phyloP scores from a whole-genome alignment of 2,797 vertebrate genomes.

The Hirundo rustica region DNA sequence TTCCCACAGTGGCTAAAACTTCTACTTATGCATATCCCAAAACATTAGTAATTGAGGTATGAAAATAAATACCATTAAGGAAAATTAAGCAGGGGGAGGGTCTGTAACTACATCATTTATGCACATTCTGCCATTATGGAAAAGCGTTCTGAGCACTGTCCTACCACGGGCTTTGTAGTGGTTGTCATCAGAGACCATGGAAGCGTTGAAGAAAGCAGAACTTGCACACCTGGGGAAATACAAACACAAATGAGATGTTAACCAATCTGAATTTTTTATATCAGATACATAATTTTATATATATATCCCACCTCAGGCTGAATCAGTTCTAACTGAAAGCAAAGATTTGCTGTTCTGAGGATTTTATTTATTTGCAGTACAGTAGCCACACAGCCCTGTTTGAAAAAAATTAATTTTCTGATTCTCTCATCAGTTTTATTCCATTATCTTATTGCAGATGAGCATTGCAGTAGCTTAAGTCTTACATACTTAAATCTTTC shows the following conservation, averaged over 20 bases:
- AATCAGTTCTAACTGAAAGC: not conserved
- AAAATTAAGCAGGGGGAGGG: not conserved
- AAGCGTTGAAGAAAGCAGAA: conserved; percentile 6
- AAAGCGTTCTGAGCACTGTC: not conserved
- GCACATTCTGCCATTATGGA: not conserved
- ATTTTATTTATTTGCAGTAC: not conserved
- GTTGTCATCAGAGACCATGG: not conserved
- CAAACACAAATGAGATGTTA: accelerated
- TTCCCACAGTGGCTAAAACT: not conserved
- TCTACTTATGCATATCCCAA: not conserved
- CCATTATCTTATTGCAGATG: not conserved
- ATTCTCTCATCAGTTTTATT: not conserved
- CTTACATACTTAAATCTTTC: not conserved
- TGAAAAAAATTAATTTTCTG: not conserved
- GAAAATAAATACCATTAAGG: no score
- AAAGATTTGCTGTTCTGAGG: not conserved
- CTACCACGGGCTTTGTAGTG: conserved; percentile 48
- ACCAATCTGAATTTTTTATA: not conserved
- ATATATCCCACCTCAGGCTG: not conserved
- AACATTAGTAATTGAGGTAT: accelerated
- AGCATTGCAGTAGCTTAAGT: not conserved
- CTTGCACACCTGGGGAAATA: conserved; percentile 56
- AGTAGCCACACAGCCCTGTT: not conserved
- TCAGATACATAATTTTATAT: not conserved
- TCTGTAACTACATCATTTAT: accelerated